Conservation (phyloP, 2,888 invertebrate genomes). For the Anodontia alba region DNA sequence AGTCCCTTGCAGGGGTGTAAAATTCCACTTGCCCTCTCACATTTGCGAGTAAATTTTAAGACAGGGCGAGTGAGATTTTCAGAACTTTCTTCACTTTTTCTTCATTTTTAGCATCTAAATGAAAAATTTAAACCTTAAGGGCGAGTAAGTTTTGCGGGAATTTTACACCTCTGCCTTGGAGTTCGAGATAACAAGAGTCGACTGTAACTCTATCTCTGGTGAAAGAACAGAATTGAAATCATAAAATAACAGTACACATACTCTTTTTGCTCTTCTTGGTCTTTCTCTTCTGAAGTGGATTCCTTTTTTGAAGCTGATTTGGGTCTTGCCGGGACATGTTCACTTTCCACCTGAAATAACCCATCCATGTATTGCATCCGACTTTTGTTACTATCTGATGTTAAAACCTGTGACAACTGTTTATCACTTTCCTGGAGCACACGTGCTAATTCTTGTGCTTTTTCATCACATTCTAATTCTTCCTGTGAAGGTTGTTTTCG, state of each 20-base stretch:
- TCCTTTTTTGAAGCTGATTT: conserved; percentile 32
- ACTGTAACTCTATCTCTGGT: no score
- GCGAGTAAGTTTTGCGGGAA: no score
- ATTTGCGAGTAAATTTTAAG: no score
- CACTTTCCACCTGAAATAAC: conserved; percentile 85
- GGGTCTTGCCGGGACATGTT: conserved; percentile 18
- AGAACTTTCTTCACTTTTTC: no score
- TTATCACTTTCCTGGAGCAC: conserved; percentile 76
- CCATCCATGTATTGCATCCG: conserved; percentile 90
- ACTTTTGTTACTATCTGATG: conserved; percentile 88
- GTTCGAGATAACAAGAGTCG: no score
- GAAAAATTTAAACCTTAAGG: no score
- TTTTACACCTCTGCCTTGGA: no score
- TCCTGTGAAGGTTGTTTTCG: conserved; percentile 86
- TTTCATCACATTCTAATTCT: conserved; percentile 92
- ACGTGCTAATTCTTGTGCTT: conserved; percentile 86
- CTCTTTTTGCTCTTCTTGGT: conserved; percentile 40
- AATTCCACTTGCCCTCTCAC: no score
- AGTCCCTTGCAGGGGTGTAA: no score
- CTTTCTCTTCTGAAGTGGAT: conserved; percentile 23
- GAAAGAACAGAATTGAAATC: no score
- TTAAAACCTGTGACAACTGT: conserved; percentile 75
- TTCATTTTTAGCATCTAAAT: no score
- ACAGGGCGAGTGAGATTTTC: no score
- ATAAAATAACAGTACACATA: conserved; percentile 25